Conservation (phyloP, 2,888 invertebrate species). For the Crematogaster levior region DNA sequence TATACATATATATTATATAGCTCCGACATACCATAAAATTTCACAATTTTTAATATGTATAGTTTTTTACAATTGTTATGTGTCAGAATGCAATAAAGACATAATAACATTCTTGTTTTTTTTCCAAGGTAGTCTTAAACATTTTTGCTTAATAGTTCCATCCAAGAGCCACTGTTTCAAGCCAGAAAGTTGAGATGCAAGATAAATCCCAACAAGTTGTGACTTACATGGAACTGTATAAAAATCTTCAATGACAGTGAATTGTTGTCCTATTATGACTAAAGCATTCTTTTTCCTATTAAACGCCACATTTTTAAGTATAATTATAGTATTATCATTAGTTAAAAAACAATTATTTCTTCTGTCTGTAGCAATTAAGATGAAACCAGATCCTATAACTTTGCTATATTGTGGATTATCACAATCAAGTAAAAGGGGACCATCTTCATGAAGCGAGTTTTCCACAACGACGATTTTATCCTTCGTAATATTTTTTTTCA, state of each 20-base stretch:
- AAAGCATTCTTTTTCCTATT: not conserved
- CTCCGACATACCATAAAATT: not conserved
- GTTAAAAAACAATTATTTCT: conserved; percentile 19
- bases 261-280: conserved; percentile 27
- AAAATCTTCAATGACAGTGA: conserved; percentile 22
- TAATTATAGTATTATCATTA: not conserved
- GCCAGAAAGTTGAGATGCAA: conserved; percentile 24
- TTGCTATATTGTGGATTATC: not conserved
- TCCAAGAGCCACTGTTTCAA: not conserved
- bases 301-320: conserved; percentile 1
- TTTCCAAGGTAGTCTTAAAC: conserved; percentile 1
- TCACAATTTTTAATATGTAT: not conserved
- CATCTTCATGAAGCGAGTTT: conserved; percentile 2
- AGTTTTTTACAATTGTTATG: not conserved
- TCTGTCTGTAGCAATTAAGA: not conserved
- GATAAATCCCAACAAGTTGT: conserved; percentile 24
- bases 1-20: not conserved
- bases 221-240: conserved; percentile 22
- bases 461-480: too few relatives aligned
- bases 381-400: not conserved
- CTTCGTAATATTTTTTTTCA: too few relatives aligned
- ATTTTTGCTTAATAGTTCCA: not conserved
- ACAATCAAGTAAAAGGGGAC: not conserved
- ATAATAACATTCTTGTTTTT: not conserved
- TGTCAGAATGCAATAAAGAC: conserved; percentile 15